Conservation (phyloP, 2,888 invertebrate genomes). For the Campaea margaritaria region DNA sequence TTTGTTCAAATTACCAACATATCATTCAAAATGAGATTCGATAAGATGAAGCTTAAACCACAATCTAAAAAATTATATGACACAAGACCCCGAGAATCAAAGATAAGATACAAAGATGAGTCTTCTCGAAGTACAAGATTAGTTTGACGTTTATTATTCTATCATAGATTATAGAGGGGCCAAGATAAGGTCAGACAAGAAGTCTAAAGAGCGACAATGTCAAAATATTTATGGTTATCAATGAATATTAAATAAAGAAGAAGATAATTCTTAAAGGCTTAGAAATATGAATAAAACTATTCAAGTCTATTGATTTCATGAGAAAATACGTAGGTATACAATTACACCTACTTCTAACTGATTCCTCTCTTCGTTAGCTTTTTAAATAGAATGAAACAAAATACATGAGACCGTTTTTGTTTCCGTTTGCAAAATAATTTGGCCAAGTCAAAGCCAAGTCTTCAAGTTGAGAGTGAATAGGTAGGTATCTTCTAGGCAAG, state of each 20-base stretch:
- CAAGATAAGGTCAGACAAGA: slow-evolving; percentile 50
- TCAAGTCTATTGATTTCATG: too few relatives aligned
- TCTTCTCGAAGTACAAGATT: slow-evolving; percentile 51
- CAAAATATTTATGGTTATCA: slow-evolving; percentile 66
- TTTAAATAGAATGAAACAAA: too few relatives aligned
- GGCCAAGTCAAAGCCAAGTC: too few relatives aligned
- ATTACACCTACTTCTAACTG: too few relatives aligned
- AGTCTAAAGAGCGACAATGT: slow-evolving; percentile 50
- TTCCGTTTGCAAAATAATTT: too few relatives aligned
- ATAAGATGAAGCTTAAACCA: slow-evolving; percentile 22
- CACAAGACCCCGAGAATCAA: slow-evolving; percentile 50
- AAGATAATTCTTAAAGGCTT: too few relatives aligned
- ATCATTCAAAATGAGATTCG: slow-evolving; percentile 19
- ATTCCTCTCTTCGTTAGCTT: too few relatives aligned
- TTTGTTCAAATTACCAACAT: slow-evolving; percentile 26
- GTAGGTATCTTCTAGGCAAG: too few relatives aligned
- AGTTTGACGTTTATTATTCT: slow-evolving; percentile 53
- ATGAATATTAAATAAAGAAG: slow-evolving; percentile 32
- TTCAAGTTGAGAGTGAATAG: too few relatives aligned
- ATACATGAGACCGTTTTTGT: too few relatives aligned
- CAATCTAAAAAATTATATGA: slow-evolving; percentile 43
- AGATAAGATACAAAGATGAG: slow-evolving; percentile 68
- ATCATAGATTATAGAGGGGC: slow-evolving; percentile 49
- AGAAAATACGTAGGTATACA: too few relatives aligned
- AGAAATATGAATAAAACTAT: background rate